These are phyloP conservation scores for Pyxicephalus adspersus DNA, from an alignment of 2,113 vertebrate species.

Conservation along the genomic window DNA sequence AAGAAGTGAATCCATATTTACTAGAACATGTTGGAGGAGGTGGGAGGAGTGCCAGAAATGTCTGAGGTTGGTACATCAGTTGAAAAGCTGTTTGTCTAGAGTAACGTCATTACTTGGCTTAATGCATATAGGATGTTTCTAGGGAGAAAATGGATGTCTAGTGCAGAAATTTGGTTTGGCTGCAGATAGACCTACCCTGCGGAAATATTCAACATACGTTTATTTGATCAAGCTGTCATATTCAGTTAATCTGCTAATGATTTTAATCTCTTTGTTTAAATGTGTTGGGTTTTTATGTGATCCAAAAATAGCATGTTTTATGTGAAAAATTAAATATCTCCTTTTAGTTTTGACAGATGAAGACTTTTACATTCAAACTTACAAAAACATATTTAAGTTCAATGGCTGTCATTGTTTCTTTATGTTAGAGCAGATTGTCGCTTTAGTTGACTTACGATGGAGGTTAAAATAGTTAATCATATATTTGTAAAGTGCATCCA, in stretches of 20 bases:
- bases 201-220: conserved; percentile 83
- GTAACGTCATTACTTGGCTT: conserved; percentile 78
- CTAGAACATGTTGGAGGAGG: conserved; percentile 64
- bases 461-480: background rate
- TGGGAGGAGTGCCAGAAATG: conserved; percentile 69
- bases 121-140: conserved; percentile 72
- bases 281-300: conserved; percentile 69
- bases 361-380: conserved; percentile 42
- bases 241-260: conserved; percentile 85
- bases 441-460: background rate
- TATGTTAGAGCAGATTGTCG: background rate
- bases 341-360: conserved; percentile 42
- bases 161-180: conserved; percentile 83
- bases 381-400: conserved; percentile 37
- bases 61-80: conserved; percentile 69
- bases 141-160: conserved; percentile 79
- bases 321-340: conserved; percentile 63
- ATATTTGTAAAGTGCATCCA: background rate
- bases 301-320: conserved; percentile 72
- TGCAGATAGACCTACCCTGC: conserved; percentile 74
- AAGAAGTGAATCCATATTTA: conserved; percentile 65
- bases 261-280: conserved; percentile 88
- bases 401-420: conserved; percentile 25
- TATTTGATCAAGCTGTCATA: conserved; percentile 86
- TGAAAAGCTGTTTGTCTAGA: conserved; percentile 79